A percentile compares a stretch with the other conserved stretches of the same genome.
Evolutionary conservation across 2,797 vertebrate species (phyloP).

Genomic region (Neostethus bicornis): DNA sequence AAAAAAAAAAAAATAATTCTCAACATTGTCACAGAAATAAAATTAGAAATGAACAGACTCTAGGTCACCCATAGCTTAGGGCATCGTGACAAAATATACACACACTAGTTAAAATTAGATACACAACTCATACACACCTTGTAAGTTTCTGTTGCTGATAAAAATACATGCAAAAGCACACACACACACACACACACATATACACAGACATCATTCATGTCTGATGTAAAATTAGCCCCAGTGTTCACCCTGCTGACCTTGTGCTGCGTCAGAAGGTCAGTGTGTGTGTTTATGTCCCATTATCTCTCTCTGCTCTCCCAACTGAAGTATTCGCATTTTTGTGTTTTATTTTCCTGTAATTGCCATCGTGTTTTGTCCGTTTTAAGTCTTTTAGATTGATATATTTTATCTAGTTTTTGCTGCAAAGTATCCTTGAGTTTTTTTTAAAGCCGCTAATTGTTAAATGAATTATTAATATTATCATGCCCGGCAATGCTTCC

Average conservation of each 20-base stretch:
- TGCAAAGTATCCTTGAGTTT: no score
- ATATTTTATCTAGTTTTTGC: no score
- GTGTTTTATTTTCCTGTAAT: not conserved
- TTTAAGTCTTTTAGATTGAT: no score
- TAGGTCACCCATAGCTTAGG: constrained; percentile 39
- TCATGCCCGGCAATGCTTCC: not conserved
- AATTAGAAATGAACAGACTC: constrained; percentile 1
- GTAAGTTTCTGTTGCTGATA: constrained; percentile 28
- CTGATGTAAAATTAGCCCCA: constrained; percentile 60
- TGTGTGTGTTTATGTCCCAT: constrained; percentile 16
- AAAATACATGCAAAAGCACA: constrained; percentile 47
- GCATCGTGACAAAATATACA: constrained; percentile 20
- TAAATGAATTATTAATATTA: no score
- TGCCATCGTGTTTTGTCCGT: no score
- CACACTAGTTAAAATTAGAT: constrained; percentile 31
- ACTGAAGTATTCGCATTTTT: constrained; percentile 3
- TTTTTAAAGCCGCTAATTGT: no score
- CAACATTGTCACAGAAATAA: not conserved
- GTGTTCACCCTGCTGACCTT: constrained; percentile 54
- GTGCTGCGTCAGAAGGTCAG: constrained; percentile 43
- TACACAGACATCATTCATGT: constrained; percentile 41
- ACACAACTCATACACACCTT: constrained; percentile 14
- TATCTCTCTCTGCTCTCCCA: not conserved
- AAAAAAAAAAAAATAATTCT: not conserved
- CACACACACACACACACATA: constrained; percentile 14